Evolutionary conservation across 2,113 vertebrate species (phyloP).

Genomic region (Macrotis lagotis): DNA sequence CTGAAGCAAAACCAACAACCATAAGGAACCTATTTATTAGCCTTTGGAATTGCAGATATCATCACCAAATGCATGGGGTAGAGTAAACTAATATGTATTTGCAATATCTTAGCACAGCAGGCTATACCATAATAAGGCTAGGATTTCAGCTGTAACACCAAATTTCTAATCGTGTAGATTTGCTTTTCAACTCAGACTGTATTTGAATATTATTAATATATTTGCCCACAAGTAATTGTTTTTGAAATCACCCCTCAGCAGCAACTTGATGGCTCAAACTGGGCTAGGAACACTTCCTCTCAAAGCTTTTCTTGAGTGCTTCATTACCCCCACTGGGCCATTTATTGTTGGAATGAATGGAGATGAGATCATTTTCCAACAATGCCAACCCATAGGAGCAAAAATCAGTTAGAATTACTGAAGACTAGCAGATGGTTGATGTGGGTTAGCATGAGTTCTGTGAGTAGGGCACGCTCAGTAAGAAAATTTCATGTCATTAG

Average conservation of each 20-base stretch:
- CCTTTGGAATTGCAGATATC: background rate
- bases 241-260: slow-evolving; percentile 72
- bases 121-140: background rate
- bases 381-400: slow-evolving; percentile 72
- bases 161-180: slow-evolving; percentile 7
- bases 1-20: background rate
- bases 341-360: slow-evolving; percentile 77
- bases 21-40: background rate
- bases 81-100: background rate
- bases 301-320: slow-evolving; percentile 65
- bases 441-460: background rate
- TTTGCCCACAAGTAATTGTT: slow-evolving; percentile 69
- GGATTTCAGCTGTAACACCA: background rate
- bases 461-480: background rate
- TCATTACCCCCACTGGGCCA: slow-evolving; percentile 75
- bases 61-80: background rate
- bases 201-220: slow-evolving; percentile 70
- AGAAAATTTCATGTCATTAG: background rate
- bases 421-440: slow-evolving; percentile 72
- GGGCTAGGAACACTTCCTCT: slow-evolving; percentile 70
- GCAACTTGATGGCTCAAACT: slow-evolving; percentile 73
- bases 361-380: slow-evolving; percentile 73
- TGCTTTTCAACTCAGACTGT: slow-evolving; percentile 34
- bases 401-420: slow-evolving; percentile 63
- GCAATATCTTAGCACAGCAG: background rate